Conservation (phyloP, 2,113 vertebrate species). For the Thalassarche chlororhynchos region DNA sequence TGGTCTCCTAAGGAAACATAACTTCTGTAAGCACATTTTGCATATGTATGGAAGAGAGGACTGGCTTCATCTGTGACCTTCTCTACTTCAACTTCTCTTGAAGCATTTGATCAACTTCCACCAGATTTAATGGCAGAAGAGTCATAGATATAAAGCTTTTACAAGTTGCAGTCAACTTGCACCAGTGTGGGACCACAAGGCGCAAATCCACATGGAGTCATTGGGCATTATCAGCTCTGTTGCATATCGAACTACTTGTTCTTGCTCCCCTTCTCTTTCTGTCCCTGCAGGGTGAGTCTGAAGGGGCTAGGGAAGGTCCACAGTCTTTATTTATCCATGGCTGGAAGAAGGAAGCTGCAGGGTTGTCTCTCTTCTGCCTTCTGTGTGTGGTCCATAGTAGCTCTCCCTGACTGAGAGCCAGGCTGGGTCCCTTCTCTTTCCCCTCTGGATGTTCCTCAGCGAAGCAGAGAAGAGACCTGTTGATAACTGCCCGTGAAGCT, state of each 20-base stretch:
- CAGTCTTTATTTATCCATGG: background rate
- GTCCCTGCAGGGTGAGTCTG: background rate
- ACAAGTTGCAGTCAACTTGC: background rate
- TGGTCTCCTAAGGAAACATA: background rate
- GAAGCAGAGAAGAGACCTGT: background rate
- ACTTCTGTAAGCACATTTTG: background rate
- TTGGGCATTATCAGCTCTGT: background rate
- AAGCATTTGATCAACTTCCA: background rate
- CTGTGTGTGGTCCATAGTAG: background rate
- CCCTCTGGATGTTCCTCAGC: background rate
- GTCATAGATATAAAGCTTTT: background rate
- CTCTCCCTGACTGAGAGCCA: background rate
- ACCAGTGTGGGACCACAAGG: background rate
- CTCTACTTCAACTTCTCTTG: background rate
- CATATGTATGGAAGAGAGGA: background rate
- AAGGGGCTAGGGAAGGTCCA: background rate
- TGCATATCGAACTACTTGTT: rapidly evolving
- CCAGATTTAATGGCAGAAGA: background rate
- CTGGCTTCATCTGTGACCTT: background rate
- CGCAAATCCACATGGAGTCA: background rate
- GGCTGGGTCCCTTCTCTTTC: background rate
- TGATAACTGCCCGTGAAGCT: background rate
- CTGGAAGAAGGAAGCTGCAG: background rate
- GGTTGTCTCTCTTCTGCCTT: background rate
- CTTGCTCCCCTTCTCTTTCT: background rate